Evolutionary conservation across 2,113 vertebrate species (phyloP).

Genomic region (Neolamprologus tretocephalus): DNA sequence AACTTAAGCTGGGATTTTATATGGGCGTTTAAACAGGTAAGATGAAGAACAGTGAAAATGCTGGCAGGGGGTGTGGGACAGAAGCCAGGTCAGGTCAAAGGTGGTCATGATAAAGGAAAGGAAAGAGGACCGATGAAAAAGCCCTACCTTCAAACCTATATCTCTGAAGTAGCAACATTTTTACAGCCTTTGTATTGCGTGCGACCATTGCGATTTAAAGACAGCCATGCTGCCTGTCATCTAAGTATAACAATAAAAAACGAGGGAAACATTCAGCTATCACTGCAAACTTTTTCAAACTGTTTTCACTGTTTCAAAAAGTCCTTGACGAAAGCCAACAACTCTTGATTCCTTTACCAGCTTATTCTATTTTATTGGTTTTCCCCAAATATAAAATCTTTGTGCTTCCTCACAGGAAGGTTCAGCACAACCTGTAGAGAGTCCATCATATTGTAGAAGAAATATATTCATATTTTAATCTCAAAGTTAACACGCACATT

Average conservation of each 20-base stretch:
- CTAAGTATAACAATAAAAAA: not conserved
- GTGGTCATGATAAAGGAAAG: not conserved
- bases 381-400: not conserved
- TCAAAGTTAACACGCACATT: not conserved
- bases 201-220: not conserved
- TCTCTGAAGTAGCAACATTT: not conserved
- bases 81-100: not conserved
- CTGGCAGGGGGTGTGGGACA: not conserved
- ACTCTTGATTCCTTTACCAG: not conserved
- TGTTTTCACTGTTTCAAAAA: not conserved
- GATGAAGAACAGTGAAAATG: not conserved
- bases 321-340: not conserved
- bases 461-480: not conserved
- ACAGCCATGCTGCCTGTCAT: not conserved
- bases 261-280: not conserved
- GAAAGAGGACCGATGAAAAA: not conserved
- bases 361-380: not conserved
- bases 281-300: not conserved
- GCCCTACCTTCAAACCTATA: not conserved
- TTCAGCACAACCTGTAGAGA: not conserved
- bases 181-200: not conserved
- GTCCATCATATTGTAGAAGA: not conserved
- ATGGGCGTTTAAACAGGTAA: not conserved
- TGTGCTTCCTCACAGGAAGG: not conserved
- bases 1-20: slow-evolving; percentile 31